These are phyloP conservation scores for Acanthaster planci DNA, from an alignment of 35 echinoderm and acorn worm genomes.

Conservation along the genomic window DNA sequence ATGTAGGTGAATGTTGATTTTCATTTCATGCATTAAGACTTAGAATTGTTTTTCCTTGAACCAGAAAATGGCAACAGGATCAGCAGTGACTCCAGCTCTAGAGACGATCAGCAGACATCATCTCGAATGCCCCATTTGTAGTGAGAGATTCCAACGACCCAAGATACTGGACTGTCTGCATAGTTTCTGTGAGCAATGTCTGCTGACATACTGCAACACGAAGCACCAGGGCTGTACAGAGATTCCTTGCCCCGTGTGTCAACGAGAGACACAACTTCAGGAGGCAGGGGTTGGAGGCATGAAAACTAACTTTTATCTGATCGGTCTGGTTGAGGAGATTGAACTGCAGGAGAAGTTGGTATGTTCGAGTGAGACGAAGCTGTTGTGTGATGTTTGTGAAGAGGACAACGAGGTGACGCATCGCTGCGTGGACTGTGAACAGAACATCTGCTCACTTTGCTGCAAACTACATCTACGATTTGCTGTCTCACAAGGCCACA, in stretches of 20 bases:
- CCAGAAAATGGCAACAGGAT: conserved; percentile 10
- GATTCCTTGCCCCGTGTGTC: background rate
- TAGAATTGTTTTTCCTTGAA: no score
- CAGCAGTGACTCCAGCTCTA: background rate
- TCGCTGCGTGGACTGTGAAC: background rate
- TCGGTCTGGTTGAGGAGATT: background rate
- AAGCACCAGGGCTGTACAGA: background rate
- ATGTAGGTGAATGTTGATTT: no score
- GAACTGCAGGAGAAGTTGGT: background rate
- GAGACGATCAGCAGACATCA: background rate
- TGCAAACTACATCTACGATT: conserved; percentile 7
- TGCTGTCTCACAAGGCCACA: background rate
- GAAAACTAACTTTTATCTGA: background rate
- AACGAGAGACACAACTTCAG: conserved; percentile 10
- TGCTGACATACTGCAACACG: background rate
- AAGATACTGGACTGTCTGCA: conserved; percentile 35
- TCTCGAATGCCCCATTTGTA: conserved; percentile 33
- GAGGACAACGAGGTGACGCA: background rate
- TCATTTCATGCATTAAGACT: no score
- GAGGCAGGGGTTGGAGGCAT: background rate
- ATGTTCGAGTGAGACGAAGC: background rate
- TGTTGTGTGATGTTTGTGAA: conserved; percentile 9
- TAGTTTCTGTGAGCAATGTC: conserved; percentile 43
- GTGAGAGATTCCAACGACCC: background rate
- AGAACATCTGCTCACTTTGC: background rate